These are phyloP conservation scores for Anagrus nilaparvatae DNA, from an alignment of 1,140 invertebrate genomes.

Conservation along the genomic window DNA sequence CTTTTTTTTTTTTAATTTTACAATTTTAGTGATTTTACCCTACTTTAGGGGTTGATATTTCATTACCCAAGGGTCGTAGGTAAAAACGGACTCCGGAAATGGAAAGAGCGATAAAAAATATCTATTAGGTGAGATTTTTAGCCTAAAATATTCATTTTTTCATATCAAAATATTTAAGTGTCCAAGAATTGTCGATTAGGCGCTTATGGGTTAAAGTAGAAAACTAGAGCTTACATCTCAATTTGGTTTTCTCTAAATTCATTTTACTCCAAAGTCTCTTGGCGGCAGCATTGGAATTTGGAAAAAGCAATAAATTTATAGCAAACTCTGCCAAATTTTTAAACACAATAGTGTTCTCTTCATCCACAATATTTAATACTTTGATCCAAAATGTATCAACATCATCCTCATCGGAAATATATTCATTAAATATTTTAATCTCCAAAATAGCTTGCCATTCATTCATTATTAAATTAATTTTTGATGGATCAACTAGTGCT, in stretches of 20 bases:
- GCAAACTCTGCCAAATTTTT: constrained; percentile 9
- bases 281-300: constrained; percentile 5
- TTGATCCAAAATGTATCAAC: constrained; percentile 7
- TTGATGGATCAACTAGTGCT: not conserved
- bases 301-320: constrained; percentile 3
- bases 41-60: too few relatives aligned
- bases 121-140: too few relatives aligned
- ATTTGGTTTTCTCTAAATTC: constrained; percentile 7
- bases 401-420: constrained; percentile 4
- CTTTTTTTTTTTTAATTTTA: too few relatives aligned
- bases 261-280: constrained; percentile 6
- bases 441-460: constrained; percentile 6
- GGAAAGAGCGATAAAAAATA: too few relatives aligned
- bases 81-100: too few relatives aligned
- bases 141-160: too few relatives aligned
- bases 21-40: too few relatives aligned
- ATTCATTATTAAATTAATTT: constrained; percentile 2
- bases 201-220: too few relatives aligned
- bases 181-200: too few relatives aligned
- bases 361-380: not conserved
- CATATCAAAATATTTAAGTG: too few relatives aligned
- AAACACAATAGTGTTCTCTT: not conserved
- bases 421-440: not conserved
- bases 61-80: too few relatives aligned
- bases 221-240: too few relatives aligned